A percentile compares a stretch with the other conserved stretches of the same genome.
Conservation (phyloP, 2,113 vertebrate genomes). For the Ctenomys sociabilis region DNA sequence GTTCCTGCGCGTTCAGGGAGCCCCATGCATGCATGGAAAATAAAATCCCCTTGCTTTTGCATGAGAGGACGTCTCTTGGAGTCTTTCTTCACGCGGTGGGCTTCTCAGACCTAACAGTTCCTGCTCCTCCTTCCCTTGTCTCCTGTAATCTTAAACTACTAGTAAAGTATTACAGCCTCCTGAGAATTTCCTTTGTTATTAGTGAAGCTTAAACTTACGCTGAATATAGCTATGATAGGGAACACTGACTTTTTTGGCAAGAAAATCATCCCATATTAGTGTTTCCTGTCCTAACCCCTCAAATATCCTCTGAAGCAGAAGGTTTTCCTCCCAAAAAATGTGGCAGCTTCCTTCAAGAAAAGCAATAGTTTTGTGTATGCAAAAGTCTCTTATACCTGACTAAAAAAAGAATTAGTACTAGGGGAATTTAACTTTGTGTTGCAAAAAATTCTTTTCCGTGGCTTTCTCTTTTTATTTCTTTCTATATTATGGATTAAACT, state of each 20-base stretch:
- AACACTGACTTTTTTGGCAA: neutral
- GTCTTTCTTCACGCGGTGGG: no score
- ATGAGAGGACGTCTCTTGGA: no score
- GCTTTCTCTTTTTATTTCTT: conserved; percentile 21
- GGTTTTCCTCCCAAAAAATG: neutral
- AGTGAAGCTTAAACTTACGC: neutral
- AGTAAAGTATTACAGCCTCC: neutral
- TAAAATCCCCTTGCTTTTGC: no score
- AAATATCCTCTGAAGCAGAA: neutral
- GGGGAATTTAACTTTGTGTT: neutral
- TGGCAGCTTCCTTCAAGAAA: neutral
- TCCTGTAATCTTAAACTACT: neutral
- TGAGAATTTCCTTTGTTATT: neutral
- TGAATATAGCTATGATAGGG: neutral
- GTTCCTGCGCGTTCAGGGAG: no score
- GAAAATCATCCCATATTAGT: neutral
- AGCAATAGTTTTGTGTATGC: neutral
- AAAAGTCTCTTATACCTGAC: neutral
- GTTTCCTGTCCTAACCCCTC: neutral
- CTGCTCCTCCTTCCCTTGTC: neutral
- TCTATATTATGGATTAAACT: neutral
- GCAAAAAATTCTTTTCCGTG: conserved; percentile 5
- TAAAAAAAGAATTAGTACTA: neutral
- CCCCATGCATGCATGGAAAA: no score
- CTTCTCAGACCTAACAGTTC: no score